Base-by-base conservation (phyloP, 2,888 invertebrate species). In the Rambutsinella grinnellia region DNA sequence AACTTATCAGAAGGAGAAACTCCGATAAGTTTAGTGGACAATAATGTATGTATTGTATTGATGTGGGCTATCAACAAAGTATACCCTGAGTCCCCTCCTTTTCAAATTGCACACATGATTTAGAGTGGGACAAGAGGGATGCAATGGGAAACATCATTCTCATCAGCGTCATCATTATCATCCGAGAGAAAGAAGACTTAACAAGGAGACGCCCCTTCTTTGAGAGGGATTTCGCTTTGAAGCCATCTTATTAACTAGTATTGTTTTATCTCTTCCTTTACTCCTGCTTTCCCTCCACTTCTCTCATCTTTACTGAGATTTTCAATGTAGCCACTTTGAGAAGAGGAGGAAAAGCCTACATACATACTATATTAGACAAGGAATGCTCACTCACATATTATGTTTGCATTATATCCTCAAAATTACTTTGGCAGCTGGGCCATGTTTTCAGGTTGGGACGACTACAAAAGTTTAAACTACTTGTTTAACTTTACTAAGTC, bases 231-330 rank as follows among this genome's bases (percentile, higher is more conserved):
- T 75, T 68, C 36, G 36, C 71, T 72, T 76, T 68, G 76, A 76
- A 76, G 63, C 57, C 69, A 76, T 76, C 68, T 69, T 76, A 69
- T 76, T 76, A 76, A 76, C 76, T 65, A 69, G 68, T 69, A 76
- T 76, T 76, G 68, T 76, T 76, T 76, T 69, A 76, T 76, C 69
- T 71, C 28, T 21, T 63, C 69, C 58, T 68, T 56, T 56, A 56
- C 24, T 21, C 47, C 47, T 65, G 56, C 71, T 60, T 27, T 21
- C 10, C 46, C 61, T 13, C 46, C 17, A 36, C 21, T 46, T 3
- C 44, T 24, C 10, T 49, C n/a, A 13, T 51, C 28, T 61, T 71
- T 36, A 47, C 44, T 17, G 56, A 70, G 56, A 70, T 70, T 70
- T 60, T 44, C 61, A 44, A 69, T 27, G 70, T 27, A 63, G 24